A percentile compares a stretch with the other conserved stretches of the same genome.
phyloP scores from a whole-genome alignment of 2,113 vertebrate species.

The Cyanistes caeruleus region DNA sequence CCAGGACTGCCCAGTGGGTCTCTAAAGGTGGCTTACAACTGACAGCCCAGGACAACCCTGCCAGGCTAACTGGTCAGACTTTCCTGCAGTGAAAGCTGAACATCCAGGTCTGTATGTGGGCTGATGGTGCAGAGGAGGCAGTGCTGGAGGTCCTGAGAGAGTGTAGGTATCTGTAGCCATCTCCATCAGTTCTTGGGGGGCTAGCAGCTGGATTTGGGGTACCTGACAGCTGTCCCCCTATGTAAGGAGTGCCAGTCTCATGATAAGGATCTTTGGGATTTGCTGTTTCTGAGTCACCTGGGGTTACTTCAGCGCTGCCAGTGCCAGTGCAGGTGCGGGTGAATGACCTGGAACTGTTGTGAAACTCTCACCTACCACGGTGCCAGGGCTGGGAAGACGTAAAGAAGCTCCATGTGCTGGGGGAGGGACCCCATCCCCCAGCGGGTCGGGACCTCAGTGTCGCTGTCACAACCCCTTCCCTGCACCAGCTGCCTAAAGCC shows the following conservation, averaged over 20 bases:
- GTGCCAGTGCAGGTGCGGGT: neutral
- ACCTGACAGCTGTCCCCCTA: accelerated
- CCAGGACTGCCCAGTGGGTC: neutral
- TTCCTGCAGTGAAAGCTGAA: neutral
- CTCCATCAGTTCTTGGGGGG: neutral
- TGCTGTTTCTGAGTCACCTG: neutral
- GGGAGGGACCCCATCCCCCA: accelerated
- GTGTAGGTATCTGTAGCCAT: accelerated
- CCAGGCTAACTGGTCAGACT: neutral
- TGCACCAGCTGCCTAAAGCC: accelerated
- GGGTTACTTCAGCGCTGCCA: neutral
- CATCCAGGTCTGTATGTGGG: accelerated
- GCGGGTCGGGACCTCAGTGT: accelerated
- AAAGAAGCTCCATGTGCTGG: neutral
- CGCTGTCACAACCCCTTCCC: neutral
- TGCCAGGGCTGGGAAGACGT: neutral
- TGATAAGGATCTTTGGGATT: neutral
- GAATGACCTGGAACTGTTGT: slow-evolving; percentile 17
- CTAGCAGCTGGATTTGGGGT: neutral
- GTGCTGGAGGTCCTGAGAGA: neutral
- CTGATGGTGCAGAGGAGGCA: neutral
- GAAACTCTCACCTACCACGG: neutral
- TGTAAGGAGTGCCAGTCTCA: neutral
- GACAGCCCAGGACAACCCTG: neutral
- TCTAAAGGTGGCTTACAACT: neutral